Base-by-base conservation (phyloP, 2,888 invertebrate genomes). In the Hartigia nigra region DNA sequence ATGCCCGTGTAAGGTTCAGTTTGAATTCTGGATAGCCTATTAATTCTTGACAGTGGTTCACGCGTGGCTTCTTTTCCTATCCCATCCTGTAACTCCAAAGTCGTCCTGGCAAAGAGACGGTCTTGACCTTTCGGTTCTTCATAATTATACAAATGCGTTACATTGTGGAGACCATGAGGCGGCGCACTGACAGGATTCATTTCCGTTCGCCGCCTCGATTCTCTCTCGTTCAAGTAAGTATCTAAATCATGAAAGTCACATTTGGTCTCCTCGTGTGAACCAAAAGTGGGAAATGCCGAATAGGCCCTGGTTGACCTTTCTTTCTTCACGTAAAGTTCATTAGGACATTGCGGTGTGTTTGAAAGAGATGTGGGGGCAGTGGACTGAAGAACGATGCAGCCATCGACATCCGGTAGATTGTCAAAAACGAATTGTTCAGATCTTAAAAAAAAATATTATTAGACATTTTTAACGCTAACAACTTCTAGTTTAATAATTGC, bases 301-400 rank as follows among this genome's bases (percentile, higher is more conserved):
- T 77, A 74, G 9, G 79, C 81, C 14, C 84, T 82, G 34, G 23
- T 82, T 70, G 31, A 72, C 31, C 32, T 3, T 77, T 78, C 39
- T 76, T 12, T 79, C 72, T 12, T 76, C n/a, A 80, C 70, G 69
- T 74, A 76, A 2, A 23, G 79, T 11, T 83, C 80, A 55, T 55
- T 23, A 55, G 23, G 5, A 55, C 23, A 55, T 23, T 55, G 39
- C 14, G 85, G 85, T 23, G 85, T 79, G 77, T 79, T 85, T 12
- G 85, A 84, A 74, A 85, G 81, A 34, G 85, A 85, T 79, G 79
- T 80, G 31, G 82, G 81, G 23, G 80, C 39, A 12, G 78, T 76
- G n/a, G 84, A 76, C 79, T 84, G 82, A 70, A 83, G 34, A 23
- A 80, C 76, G 76, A 84, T 77, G 74, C 76, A 81, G 31, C 76